Percentiles rank a stretch among this genome's conserved stretches.
phyloP scores from a whole-genome alignment of 2,113 vertebrate genomes.

The Arizona elegans region DNA sequence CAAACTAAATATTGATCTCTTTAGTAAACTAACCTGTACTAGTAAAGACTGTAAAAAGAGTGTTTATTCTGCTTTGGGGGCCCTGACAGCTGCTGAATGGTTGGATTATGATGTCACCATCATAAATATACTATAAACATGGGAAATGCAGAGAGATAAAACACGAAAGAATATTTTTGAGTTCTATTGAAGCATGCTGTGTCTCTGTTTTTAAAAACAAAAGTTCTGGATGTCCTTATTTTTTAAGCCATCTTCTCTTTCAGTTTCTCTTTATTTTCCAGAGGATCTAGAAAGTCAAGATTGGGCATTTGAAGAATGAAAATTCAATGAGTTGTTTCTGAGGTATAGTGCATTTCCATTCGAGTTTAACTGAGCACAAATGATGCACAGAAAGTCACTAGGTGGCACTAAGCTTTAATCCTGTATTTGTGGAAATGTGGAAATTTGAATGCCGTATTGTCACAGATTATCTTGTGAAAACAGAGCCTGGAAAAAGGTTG shows the following conservation, averaged over 20 bases:
- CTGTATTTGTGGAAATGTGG: not conserved
- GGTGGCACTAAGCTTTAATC: not conserved
- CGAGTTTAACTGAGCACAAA: not conserved
- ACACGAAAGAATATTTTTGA: conserved; percentile 59
- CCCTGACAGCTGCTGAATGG: conserved; percentile 70
- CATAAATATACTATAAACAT: conserved; percentile 71
- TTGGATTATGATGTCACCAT: conserved; percentile 69
- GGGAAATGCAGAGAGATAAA: conserved; percentile 63
- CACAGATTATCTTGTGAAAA: not conserved
- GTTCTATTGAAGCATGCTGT: conserved; percentile 51
- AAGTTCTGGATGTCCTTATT: conserved; percentile 66
- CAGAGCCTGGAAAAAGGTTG: not conserved
- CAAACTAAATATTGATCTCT: conserved; percentile 68
- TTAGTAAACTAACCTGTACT: conserved; percentile 60
- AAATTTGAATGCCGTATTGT: not conserved
- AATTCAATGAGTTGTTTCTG: not conserved
- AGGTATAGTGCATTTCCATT: not conserved
- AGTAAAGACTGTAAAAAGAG: conserved; percentile 49
- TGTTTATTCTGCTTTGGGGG: conserved; percentile 62
- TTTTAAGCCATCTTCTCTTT: conserved; percentile 67
- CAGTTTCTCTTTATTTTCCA: conserved; percentile 72
- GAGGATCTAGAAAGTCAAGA: conserved; percentile 28
- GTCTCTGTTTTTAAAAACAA: conserved; percentile 8
- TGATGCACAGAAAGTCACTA: not conserved
- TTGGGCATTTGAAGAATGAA: not conserved